These are phyloP conservation scores for Paracanthobrama guichenoti DNA, from an alignment of 2,113 vertebrate genomes.

Conservation along the genomic window DNA sequence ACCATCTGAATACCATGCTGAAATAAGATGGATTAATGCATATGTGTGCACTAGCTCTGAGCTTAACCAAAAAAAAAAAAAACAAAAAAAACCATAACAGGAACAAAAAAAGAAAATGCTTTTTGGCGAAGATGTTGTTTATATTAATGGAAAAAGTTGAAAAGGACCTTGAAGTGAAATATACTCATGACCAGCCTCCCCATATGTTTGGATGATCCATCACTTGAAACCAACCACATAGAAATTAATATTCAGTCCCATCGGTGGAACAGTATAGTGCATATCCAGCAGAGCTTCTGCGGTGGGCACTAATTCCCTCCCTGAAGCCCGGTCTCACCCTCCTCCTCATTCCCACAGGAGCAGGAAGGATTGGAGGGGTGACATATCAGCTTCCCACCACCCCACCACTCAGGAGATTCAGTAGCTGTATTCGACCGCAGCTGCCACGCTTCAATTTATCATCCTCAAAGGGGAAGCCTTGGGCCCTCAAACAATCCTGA, in stretches of 20 bases:
- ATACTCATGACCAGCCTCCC: slow-evolving; percentile 3
- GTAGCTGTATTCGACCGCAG: slow-evolving; percentile 67
- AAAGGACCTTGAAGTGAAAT: slow-evolving; percentile 45
- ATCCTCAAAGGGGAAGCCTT: slow-evolving; percentile 69
- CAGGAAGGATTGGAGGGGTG: slow-evolving; percentile 13
- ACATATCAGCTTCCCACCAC: slow-evolving; percentile 38
- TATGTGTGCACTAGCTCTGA: not conserved
- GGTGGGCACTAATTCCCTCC: slow-evolving; percentile 71
- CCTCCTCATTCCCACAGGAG: slow-evolving; percentile 33
- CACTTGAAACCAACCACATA: slow-evolving; percentile 53
- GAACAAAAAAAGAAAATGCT: not conserved
- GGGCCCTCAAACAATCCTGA: slow-evolving; percentile 34
- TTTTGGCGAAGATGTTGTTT: slow-evolving; percentile 32
- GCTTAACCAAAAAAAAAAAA: not conserved
- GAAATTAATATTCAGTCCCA: slow-evolving; percentile 64
- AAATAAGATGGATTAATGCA: not conserved
- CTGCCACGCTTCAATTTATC: slow-evolving; percentile 73
- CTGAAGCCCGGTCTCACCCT: slow-evolving; percentile 55
- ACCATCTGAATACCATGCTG: not conserved
- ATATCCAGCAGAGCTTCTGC: slow-evolving; percentile 62
- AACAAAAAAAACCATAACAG: not conserved
- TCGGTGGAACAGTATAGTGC: slow-evolving; percentile 55
- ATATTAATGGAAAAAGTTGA: slow-evolving; percentile 3
- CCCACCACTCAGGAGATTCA: slow-evolving; percentile 64
- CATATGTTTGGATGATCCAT: slow-evolving; percentile 45